Percentiles rank a stretch among this genome's conserved stretches.
phyloP scores from a whole-genome alignment of 2,888 invertebrate genomes.

The Tetranychus truncatus region DNA sequence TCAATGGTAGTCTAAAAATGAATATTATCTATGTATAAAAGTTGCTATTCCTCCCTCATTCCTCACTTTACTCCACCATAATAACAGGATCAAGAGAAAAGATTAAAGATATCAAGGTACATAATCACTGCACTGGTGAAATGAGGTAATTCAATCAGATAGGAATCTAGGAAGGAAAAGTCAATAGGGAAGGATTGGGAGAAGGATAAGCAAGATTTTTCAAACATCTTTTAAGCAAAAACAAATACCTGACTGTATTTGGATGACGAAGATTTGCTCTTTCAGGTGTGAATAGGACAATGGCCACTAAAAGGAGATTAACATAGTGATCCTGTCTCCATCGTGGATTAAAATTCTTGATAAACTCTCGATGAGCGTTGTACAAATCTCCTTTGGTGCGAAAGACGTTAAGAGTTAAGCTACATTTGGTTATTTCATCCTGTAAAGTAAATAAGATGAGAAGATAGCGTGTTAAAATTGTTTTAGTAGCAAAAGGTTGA shows the following conservation, averaged over 20 bases:
- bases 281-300: conserved; percentile 70
- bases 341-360: conserved; percentile 61
- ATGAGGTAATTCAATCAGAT: too few relatives aligned
- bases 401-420: conserved; percentile 44
- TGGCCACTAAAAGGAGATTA: conserved; percentile 73
- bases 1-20: too few relatives aligned
- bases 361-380: conserved; percentile 63
- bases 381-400: conserved; percentile 67
- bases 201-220: too few relatives aligned
- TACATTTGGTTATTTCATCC: not conserved
- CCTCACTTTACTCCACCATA: too few relatives aligned
- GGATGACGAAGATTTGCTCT: conserved; percentile 58
- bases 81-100: too few relatives aligned
- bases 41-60: too few relatives aligned
- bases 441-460: not conserved
- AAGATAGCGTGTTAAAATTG: too few relatives aligned
- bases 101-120: too few relatives aligned
- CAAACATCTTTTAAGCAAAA: not conserved
- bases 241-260: conserved; percentile 47
- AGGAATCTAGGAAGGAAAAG: too few relatives aligned
- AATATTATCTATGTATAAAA: too few relatives aligned
- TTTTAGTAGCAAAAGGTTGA: not conserved
- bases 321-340: conserved; percentile 74
- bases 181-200: too few relatives aligned
- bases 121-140: too few relatives aligned